Evolutionary conservation across 2,888 invertebrate genomes (phyloP), one percentile per base, ranked within the genome.

Genomic region (Epirrita christyi): DNA sequence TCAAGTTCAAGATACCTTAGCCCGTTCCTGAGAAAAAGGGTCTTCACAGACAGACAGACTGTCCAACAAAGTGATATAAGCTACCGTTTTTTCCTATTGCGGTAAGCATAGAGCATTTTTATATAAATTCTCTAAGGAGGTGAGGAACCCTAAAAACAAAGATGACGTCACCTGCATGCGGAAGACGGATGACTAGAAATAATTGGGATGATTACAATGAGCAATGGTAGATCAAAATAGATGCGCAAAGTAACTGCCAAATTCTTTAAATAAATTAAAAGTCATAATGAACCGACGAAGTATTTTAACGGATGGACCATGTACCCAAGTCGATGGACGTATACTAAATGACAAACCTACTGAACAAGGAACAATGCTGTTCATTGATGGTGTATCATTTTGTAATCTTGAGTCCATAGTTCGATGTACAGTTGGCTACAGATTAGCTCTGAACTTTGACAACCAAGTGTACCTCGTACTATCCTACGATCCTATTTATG

Each of bases 161-260:
- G 52, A 44, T n/a, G n/a, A 54, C 36, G 15, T 42, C 52, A 53
- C 32, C 61, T 51, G 59, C 61, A 55, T 50, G 53, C 37, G 56
- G 45, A 49, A 53, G 45, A 52, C 37, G 29, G 32, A 52, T 57
- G 56, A 53, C 14, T 55, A 57, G 46, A 57, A 40, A 48, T 27
- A 21, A 29, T 32, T 57, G 50, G 46, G 38, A 13, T 27, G 13
- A 61, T 45, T 10, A 54, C 46, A 52, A 56, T 55, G 49, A 57
- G 42, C 42, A 50, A 55, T 32, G 21, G 11, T 14, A n/a, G 59
- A 59, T 58, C 3, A 7, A 64, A 66, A 66, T 66, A 66, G 62
- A 63, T 28, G 6, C n/a, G 15, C 36, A 36, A 36, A 41, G 36
- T 37, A 60, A 3, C 59, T 56, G 63, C 66, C 66, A 63, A 66